Base-by-base conservation (phyloP, 2,888 invertebrate genomes). In the Leistus spinibarbis region DNA sequence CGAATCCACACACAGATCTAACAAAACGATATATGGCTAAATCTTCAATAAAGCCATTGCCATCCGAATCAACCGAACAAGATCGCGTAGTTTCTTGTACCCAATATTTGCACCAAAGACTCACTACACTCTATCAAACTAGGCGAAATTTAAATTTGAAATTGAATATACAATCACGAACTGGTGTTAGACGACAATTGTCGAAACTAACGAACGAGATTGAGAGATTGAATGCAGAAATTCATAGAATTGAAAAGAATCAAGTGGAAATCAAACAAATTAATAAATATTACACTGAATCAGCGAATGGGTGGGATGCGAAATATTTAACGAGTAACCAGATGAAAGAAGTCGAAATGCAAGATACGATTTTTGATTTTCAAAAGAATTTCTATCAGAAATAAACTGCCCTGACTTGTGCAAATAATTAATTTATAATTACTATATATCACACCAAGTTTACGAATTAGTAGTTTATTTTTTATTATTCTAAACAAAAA, bases 1-100 rank as follows among this genome's bases (percentile, higher is more conserved):
- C 77, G 13, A 76, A 76, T 69, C 78, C 78, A 20, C 77, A 78
- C 69, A 63, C 54, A 66, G 69, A 71, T 71, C 54, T 74, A 27
- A 78, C 78, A 1, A 19, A 54, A n/a, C 71, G 76, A 13, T 75
- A 60, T 65, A 54, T 70, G 22, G 16, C 65, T 24, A 53, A 53
- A 27, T 9, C 20, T 5, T 62, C 40, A 40, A 53, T n/a, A 2
- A 74, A 67, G 62, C 62, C 53, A 9, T 17, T 56, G 9, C 24
- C 56, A 40, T 56, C 65, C 19, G 20, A 60, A 10, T 22, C 19
- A 60, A 57, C 13, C 7, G 65, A 72, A 57, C 56, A 27, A 65
- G 3, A 24, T 24, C 40, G 13, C 3, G 53, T 23, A 53, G 16
- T 62, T 16, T 22, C 53, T n/a, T 62, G 62, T 10, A 23, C 22